phyloP scores from a whole-genome alignment of 2,888 invertebrate genomes.

The Andrena chrysosceles region DNA sequence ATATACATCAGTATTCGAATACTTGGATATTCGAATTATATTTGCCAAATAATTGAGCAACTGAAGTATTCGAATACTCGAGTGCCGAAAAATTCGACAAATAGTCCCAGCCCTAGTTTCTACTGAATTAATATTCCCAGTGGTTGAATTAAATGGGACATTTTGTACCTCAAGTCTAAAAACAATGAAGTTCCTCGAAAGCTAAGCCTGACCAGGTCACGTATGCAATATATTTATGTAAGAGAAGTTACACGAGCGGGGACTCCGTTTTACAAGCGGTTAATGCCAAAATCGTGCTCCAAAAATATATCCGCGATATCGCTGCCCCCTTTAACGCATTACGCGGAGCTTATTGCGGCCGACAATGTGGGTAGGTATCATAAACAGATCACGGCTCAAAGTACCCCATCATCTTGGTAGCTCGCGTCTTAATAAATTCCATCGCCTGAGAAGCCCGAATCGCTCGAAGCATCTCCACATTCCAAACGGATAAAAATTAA shows the following conservation, averaged over 20 bases:
- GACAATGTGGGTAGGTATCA: not conserved
- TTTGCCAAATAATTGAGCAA: too few species aligned
- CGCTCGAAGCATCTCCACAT: too few species aligned
- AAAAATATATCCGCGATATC: constrained; percentile 62
- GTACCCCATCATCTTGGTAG: too few species aligned
- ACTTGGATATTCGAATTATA: too few species aligned
- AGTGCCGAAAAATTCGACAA: too few species aligned
- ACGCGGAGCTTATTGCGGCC: constrained; percentile 54
- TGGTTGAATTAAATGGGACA: not conserved
- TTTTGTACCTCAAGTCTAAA: constrained; percentile 7
- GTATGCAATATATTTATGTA: constrained; percentile 40
- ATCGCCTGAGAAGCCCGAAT: too few species aligned
- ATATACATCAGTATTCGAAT: too few species aligned
- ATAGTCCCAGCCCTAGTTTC: too few species aligned
- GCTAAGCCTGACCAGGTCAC: constrained; percentile 61
- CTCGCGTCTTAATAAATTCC: too few species aligned
- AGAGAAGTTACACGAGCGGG: constrained; percentile 43
- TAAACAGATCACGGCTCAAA: not conserved
- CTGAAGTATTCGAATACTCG: too few species aligned
- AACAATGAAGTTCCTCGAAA: constrained; percentile 51
- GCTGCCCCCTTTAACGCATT: constrained; percentile 46
- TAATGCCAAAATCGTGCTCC: constrained; percentile 59
- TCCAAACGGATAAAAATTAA: too few species aligned
- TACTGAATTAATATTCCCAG: not conserved
- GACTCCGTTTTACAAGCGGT: constrained; percentile 31